These are phyloP conservation scores for Cancer borealis DNA, from an alignment of 2,888 invertebrate genomes.

Conservation along the genomic window DNA sequence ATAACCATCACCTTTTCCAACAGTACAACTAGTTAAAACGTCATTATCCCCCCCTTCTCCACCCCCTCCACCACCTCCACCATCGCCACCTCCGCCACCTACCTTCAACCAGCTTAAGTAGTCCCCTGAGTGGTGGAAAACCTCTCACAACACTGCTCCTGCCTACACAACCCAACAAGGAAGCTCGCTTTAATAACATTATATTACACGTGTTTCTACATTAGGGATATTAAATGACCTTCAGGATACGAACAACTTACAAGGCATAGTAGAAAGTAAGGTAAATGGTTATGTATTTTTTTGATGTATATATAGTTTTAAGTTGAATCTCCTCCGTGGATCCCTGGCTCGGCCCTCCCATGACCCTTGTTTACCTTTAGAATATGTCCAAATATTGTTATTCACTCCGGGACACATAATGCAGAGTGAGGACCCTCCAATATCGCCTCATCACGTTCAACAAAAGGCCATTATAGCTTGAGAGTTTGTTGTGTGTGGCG, in stretches of 20 bases:
- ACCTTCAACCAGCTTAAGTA: background rate
- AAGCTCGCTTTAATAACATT: no score
- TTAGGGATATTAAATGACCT: background rate
- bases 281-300: background rate
- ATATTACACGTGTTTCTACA: background rate
- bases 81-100: no score
- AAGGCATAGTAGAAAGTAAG: background rate
- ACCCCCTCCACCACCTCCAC: no score
- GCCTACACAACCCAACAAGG: no score
- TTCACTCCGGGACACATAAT: background rate
- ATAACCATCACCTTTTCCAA: background rate
- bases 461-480: background rate
- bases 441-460: slow-evolving; percentile 9
- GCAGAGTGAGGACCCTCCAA: background rate
- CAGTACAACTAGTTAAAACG: background rate
- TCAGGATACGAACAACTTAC: background rate
- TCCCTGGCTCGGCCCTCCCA: background rate
- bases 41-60: background rate
- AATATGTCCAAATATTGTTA: slow-evolving; percentile 8
- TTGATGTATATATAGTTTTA: background rate
- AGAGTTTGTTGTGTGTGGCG: slow-evolving; percentile 23
- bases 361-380: background rate
- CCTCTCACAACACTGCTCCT: no score
- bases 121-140: no score
- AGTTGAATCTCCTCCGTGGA: background rate